Evolutionary conservation across 2,113 vertebrate genomes (phyloP).

Genomic region (Cyprinodon variegatus): DNA sequence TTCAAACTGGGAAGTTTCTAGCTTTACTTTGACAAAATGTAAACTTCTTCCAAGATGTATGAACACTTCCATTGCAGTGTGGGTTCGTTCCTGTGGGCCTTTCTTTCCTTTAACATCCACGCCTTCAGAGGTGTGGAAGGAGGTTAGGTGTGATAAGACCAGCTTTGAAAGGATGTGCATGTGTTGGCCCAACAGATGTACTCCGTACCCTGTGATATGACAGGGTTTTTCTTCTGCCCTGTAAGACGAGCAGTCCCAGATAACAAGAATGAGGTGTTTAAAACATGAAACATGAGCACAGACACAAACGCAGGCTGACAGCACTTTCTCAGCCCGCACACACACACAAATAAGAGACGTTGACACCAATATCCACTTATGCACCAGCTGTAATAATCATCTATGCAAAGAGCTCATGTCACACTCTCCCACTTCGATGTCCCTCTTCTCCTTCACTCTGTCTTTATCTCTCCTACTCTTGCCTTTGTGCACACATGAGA

Average conservation of each 20-base stretch:
- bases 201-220: conserved; percentile 28
- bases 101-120: conserved; percentile 5
- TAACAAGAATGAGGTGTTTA: conserved; percentile 51
- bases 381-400: conserved; percentile 63
- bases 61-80: neutral
- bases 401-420: conserved; percentile 61
- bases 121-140: conserved; percentile 18
- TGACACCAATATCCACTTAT: conserved; percentile 51
- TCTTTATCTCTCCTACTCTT: conserved; percentile 41
- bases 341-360: conserved; percentile 3
- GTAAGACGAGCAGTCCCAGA: conserved; percentile 35
- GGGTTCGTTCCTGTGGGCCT: conserved; percentile 1
- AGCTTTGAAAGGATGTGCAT: neutral
- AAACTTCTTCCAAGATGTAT: neutral
- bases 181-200: conserved; percentile 22
- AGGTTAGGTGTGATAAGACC: conserved; percentile 11
- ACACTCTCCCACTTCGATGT: conserved; percentile 59
- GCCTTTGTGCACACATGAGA: conserved; percentile 39
- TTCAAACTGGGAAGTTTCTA: neutral
- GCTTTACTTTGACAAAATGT: neutral
- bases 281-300: conserved; percentile 57
- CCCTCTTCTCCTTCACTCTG: conserved; percentile 37
- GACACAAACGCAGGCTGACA: conserved; percentile 57
- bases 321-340: conserved; percentile 42
- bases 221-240: conserved; percentile 40